Evolutionary conservation across 2,888 invertebrate genomes (phyloP), one percentile per base, ranked within the genome.

Genomic region (Dendrolimus houi): DNA sequence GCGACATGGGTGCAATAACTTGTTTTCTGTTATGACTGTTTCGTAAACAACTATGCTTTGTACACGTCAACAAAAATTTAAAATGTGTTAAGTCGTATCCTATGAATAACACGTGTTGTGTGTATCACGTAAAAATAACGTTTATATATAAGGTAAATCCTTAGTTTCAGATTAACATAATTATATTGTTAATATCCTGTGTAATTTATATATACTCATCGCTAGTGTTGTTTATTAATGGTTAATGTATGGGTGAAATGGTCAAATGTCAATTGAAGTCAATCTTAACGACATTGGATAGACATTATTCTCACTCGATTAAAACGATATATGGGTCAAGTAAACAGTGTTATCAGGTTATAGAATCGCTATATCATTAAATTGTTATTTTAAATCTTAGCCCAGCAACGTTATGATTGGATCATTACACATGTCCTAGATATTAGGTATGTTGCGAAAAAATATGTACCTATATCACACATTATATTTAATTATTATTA

Each of bases 21-120:
- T 66, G 67, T 70, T 68, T 69, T 67, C 62, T 61, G 62, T 70
- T 71, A 70, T 64, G 69, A 70, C 62, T 63, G 60, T 64, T 64
- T 63, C 68, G 59, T 69, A 71, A 73, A 75, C 70, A 72, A 63
- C 55, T 67, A 70, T 68, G 70, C 62, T 66, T 58, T 61, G 59
- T 62, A 58, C 61, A 54, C 57, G 58, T 63, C 59, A 64, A 60
- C 61, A 61, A 61, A 59, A 62, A 63, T 41, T 56, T 41, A 17
- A 47, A 47, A 55, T 53, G 56, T 47, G 2, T 47, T 47, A 47
- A 47, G 7, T 17, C 17, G 17, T 17, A 17, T 17, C 17, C 17
- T 17, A 2, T 17, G 17, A 17, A 3, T 17, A 2, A 17, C 17
- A 17, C 17, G 2, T 17, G 17, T 17, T 17, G 17, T 17, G 17